Conservation (phyloP, 2,113 vertebrate species). For the Syngnathus floridae region DNA sequence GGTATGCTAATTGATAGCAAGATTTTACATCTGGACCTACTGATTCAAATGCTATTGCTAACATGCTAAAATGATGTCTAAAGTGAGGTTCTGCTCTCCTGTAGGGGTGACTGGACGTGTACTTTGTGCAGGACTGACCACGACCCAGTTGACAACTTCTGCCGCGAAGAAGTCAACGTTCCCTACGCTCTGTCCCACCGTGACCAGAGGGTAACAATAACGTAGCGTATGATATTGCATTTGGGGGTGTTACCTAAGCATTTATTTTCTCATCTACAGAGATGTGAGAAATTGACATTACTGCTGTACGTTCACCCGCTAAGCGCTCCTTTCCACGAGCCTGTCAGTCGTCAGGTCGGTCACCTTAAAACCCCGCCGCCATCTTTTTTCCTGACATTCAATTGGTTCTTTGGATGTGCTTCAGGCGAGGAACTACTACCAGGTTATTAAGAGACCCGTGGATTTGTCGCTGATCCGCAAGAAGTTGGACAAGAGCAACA, state of each 20-base stretch:
- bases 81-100: conserved; percentile 7
- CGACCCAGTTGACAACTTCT: conserved; percentile 72
- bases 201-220: conserved; percentile 78
- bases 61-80: neutral
- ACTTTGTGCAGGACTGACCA: conserved; percentile 77
- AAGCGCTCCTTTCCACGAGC: conserved; percentile 87
- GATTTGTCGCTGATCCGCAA: conserved; percentile 82
- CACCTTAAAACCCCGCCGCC: neutral
- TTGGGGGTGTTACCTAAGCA: no score
- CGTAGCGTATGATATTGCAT: neutral
- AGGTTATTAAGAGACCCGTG: conserved; percentile 91
- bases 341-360: conserved; percentile 86
- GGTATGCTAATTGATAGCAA: neutral
- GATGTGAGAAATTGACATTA: conserved; percentile 86
- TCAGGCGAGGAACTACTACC: conserved; percentile 88
- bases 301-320: conserved; percentile 79
- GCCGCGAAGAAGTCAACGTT: conserved; percentile 68
- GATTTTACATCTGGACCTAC: neutral
- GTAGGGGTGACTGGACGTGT: conserved; percentile 88
- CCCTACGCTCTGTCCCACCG: conserved; percentile 67
- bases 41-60: neutral
- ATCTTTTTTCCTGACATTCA: neutral
- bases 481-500: conserved; percentile 79
- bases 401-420: conserved; percentile 19
- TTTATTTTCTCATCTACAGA: conserved; percentile 63